These are phyloP conservation scores for Tor tambroides DNA, from an alignment of 2,113 vertebrate genomes.

Conservation along the genomic window DNA sequence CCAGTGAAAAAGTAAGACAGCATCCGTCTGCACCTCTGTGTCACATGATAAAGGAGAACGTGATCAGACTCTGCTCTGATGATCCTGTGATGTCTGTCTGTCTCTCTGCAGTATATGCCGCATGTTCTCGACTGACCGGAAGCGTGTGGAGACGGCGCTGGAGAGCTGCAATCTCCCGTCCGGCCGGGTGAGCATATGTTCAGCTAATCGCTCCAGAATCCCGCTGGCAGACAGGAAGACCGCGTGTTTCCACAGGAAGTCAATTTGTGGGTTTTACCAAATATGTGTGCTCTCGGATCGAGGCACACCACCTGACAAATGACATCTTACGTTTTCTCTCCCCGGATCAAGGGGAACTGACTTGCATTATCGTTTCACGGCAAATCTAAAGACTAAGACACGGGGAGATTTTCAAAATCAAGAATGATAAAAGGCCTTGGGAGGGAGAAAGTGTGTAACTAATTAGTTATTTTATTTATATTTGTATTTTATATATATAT, in stretches of 20 bases:
- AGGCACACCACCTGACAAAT: background rate
- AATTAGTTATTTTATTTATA: too few relatives aligned
- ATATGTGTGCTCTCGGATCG: background rate
- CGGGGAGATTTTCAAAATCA: background rate
- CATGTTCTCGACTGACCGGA: slow-evolving; percentile 94
- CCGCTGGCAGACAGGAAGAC: slow-evolving; percentile 41
- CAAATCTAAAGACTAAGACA: background rate
- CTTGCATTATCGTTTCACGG: background rate
- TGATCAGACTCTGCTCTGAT: background rate
- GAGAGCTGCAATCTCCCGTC: slow-evolving; percentile 92
- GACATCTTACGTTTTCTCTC: background rate
- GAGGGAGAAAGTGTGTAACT: background rate
- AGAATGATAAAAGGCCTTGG: slow-evolving; percentile 41
- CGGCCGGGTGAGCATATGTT: slow-evolving; percentile 85
- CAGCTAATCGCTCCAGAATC: slow-evolving; percentile 52
- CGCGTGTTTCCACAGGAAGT: slow-evolving; percentile 41
- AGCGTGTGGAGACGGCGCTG: slow-evolving; percentile 89
- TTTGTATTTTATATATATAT: too few relatives aligned
- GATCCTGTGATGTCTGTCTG: slow-evolving; percentile 29
- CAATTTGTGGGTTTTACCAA: background rate
- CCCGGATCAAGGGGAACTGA: background rate
- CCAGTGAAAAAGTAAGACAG: slow-evolving; percentile 94
- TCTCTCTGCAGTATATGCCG: slow-evolving; percentile 85
- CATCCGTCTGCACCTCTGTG: background rate
- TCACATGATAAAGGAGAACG: background rate